These are phyloP conservation scores for Botia kubotai DNA, from an alignment of 2,797 vertebrate species.

Conservation along the genomic window DNA sequence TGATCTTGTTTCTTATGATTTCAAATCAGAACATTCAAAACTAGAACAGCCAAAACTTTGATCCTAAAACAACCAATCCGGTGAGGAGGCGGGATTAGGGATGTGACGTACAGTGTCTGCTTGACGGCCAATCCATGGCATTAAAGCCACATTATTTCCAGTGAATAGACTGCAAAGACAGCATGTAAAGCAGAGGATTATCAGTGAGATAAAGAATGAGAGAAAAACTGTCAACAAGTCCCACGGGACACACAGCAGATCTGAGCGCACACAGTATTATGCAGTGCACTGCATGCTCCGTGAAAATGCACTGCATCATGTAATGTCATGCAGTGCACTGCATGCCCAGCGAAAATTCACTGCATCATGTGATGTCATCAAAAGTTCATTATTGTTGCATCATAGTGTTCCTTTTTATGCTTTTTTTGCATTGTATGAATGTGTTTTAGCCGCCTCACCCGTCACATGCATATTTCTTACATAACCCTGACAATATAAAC, in stretches of 20 bases:
- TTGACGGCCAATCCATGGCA: constrained; percentile 48
- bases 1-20: constrained; percentile 68
- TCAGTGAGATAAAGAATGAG: constrained; percentile 8
- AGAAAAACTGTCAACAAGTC: constrained; percentile 22
- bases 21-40: constrained; percentile 66
- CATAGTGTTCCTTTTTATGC: background rate
- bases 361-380: constrained; percentile 17
- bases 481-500: background rate
- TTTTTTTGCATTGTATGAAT: background rate
- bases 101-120: constrained; percentile 28
- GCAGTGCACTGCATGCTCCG: background rate
- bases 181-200: constrained; percentile 23
- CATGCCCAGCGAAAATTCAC: background rate
- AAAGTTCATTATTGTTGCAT: background rate
- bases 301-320: constrained; percentile 1
- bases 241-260: background rate
- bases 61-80: constrained; percentile 58
- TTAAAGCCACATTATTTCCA: constrained; percentile 60
- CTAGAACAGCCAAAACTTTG: constrained; percentile 50
- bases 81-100: constrained; percentile 41
- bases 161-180: constrained; percentile 51
- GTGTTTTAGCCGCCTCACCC: background rate
- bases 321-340: constrained; percentile 12
- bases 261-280: background rate
- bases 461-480: background rate